phyloP scores from a whole-genome alignment of 1,140 invertebrate species.

The Drosophila nasuta region DNA sequence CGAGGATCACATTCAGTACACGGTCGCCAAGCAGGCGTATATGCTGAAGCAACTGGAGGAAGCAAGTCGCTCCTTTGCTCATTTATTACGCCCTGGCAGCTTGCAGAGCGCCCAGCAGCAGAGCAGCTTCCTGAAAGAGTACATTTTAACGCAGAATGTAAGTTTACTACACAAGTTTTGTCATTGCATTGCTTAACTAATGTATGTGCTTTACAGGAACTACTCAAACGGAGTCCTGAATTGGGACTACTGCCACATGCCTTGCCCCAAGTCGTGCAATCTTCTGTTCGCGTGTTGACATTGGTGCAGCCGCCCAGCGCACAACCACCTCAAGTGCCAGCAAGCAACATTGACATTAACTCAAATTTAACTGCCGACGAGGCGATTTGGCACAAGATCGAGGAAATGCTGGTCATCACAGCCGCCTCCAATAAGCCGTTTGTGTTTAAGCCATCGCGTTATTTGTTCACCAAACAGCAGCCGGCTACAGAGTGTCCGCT shows the following conservation, averaged over 20 bases:
- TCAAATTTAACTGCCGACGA: conserved; percentile 80
- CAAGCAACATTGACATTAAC: conserved; percentile 88
- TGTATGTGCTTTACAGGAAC: conserved; percentile 50
- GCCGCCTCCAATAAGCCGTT: conserved; percentile 89
- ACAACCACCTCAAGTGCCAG: conserved; percentile 88
- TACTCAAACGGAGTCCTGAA: conserved; percentile 73
- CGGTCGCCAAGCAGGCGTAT: conserved; percentile 94
- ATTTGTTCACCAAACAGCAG: conserved; percentile 90
- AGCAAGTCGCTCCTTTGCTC: conserved; percentile 91
- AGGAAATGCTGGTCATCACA: conserved; percentile 91
- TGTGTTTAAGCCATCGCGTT: conserved; percentile 91
- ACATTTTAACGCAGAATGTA: conserved; percentile 90
- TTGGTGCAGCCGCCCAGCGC: conserved; percentile 81
- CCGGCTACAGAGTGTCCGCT: conserved; percentile 87
- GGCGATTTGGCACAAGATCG: conserved; percentile 89
- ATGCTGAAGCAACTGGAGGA: conserved; percentile 91
- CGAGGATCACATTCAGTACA: conserved; percentile 97
- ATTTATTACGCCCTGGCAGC: conserved; percentile 91
- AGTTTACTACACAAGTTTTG: conserved; percentile 1
- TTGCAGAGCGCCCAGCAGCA: conserved; percentile 92
- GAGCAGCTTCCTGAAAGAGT: conserved; percentile 94
- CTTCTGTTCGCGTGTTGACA: conserved; percentile 77
- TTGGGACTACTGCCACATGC: conserved; percentile 74
- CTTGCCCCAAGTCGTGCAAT: conserved; percentile 76
- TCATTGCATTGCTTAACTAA: background rate